phyloP scores from a whole-genome alignment of 2,113 vertebrate genomes.

The Pachypanchax playfairii region DNA sequence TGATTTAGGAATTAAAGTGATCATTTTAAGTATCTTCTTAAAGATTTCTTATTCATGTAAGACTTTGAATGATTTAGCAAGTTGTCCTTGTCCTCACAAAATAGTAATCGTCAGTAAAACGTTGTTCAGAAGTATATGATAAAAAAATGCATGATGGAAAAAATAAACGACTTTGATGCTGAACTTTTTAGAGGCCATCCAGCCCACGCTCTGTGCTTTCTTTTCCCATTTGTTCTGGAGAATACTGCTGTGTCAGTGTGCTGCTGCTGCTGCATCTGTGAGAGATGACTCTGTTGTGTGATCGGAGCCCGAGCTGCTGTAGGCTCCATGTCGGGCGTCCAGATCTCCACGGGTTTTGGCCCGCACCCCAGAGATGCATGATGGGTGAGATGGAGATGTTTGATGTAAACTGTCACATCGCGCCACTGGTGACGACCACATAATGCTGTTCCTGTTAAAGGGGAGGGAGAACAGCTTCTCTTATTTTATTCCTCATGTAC shows the following conservation, averaged over 20 bases:
- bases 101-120: neutral
- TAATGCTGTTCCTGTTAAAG: constrained; percentile 42
- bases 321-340: constrained; percentile 43
- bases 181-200: constrained; percentile 44
- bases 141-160: neutral
- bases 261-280: constrained; percentile 44
- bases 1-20: too few species aligned
- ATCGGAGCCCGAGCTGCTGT: constrained; percentile 39
- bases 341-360: constrained; percentile 62
- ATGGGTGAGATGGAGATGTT: constrained; percentile 62
- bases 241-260: constrained; percentile 63
- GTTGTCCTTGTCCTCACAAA: too few species aligned
- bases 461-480: neutral
- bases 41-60: too few species aligned
- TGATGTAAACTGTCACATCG: constrained; percentile 66
- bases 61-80: too few species aligned
- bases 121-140: too few species aligned
- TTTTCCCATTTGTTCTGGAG: constrained; percentile 54
- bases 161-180: constrained; percentile 44
- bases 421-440: constrained; percentile 43
- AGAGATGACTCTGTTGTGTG: constrained; percentile 41
- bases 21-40: too few species aligned
- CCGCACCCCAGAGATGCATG: constrained; percentile 50
- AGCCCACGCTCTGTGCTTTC: constrained; percentile 30
- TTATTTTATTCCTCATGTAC: constrained; percentile 4